Evolutionary conservation across 2,113 vertebrate species (phyloP).

Genomic region (Notiomystis cincta): DNA sequence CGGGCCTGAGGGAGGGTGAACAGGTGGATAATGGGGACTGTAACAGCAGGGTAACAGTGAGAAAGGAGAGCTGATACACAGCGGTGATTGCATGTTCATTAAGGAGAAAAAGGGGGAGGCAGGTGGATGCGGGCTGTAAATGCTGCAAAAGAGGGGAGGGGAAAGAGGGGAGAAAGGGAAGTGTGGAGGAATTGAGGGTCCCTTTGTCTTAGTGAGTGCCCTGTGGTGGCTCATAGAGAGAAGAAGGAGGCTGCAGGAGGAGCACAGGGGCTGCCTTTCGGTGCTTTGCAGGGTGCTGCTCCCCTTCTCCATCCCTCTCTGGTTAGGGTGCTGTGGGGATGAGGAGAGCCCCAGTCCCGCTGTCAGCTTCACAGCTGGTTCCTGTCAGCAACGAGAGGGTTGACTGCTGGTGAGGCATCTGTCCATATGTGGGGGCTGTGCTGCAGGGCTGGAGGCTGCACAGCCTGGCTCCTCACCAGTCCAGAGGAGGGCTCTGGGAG

Average conservation of each 20-base stretch:
- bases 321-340: neutral
- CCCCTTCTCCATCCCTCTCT: neutral
- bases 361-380: neutral
- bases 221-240: neutral
- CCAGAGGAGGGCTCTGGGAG: neutral
- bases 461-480: neutral
- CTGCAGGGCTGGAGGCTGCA: neutral
- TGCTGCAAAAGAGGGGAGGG: neutral
- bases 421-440: neutral
- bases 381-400: fast-evolving
- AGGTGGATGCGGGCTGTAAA: neutral
- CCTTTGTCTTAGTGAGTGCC: neutral
- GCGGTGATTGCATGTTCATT: neutral
- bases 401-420: neutral
- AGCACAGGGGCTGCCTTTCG: fast-evolving
- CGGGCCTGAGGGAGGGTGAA: neutral
- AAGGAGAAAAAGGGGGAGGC: neutral
- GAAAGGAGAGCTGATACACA: neutral
- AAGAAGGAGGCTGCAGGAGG: neutral
- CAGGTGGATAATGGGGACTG: neutral
- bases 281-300: neutral
- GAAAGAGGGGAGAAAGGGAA: neutral
- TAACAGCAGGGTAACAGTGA: neutral
- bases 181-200: neutral
- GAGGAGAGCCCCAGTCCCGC: neutral